phyloP scores from a whole-genome alignment of 2,797 vertebrate genomes.

The Huso huso region DNA sequence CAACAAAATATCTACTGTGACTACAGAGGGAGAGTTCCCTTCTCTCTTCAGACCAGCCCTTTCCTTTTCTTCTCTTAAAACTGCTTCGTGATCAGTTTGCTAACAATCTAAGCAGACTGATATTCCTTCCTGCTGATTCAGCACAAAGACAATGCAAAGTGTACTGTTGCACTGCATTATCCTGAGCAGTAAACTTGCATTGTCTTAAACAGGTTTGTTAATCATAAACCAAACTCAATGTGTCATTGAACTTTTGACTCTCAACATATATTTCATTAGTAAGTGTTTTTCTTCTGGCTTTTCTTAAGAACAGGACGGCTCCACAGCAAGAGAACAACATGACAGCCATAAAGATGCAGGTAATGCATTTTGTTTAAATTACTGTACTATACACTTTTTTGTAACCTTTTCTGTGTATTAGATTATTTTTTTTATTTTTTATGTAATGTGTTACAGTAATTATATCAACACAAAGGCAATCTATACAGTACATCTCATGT shows the following conservation, averaged over 20 bases:
- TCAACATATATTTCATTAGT: conserved; percentile 15
- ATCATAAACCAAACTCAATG: conserved; percentile 22
- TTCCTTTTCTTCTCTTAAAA: neutral
- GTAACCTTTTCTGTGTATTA: neutral
- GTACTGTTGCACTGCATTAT: neutral
- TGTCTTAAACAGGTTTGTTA: conserved; percentile 20
- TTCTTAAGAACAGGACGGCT: neutral
- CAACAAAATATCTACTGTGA: neutral
- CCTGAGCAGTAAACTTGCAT: neutral
- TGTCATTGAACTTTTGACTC: conserved; percentile 21
- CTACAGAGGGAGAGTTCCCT: neutral
- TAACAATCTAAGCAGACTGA: neutral
- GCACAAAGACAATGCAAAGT: neutral
- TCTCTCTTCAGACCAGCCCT: neutral
- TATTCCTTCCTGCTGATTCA: conserved; percentile 1
- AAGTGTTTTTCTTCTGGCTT: neutral
- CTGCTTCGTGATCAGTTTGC: conserved; percentile 10
- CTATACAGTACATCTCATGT: too few species aligned
- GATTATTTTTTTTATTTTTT: neutral
- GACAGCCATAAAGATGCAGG: conserved; percentile 28
- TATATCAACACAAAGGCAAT: too few species aligned
- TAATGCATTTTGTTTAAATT: conserved; percentile 10
- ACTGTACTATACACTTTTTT: neutral
- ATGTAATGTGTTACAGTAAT: neutral
- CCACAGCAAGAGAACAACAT: conserved; percentile 12